A percentile compares a stretch with the other conserved stretches of the same genome.
These are phyloP conservation scores for Branchellion lobata DNA, from an alignment of 2,888 invertebrate species.

Conservation along the genomic window DNA sequence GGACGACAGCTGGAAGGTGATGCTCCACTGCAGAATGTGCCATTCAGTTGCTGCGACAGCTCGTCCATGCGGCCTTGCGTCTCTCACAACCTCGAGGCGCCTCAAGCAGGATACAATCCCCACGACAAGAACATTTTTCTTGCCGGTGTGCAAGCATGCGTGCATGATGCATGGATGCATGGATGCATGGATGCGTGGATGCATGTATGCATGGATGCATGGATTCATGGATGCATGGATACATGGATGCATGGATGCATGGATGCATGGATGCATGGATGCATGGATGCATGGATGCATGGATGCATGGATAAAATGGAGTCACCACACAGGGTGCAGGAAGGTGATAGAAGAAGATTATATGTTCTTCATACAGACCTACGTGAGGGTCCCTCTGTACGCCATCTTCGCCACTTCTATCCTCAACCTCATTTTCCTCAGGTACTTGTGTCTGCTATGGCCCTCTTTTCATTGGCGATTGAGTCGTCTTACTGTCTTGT, in stretches of 20 bases:
- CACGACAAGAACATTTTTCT: conserved; percentile 17
- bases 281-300: too few relatives aligned
- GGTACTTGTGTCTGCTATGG: not conserved
- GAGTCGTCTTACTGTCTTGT: too few relatives aligned
- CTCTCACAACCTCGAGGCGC: not conserved
- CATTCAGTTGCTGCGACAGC: conserved; percentile 47
- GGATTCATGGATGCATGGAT: not conserved
- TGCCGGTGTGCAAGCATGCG: not conserved
- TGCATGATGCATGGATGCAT: not conserved
- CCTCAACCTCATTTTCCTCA: not conserved
- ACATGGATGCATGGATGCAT: too few relatives aligned
- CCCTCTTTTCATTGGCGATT: not conserved
- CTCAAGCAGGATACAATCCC: not conserved
- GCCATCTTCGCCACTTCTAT: not conserved
- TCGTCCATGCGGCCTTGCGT: conserved; percentile 40
- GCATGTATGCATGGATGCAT: not conserved
- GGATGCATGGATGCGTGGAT: not conserved
- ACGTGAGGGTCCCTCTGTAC: not conserved
- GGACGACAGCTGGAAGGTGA: not conserved
- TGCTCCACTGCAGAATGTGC: conserved; percentile 24
- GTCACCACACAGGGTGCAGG: too few relatives aligned
- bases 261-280: too few relatives aligned
- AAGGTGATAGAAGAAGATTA: not conserved
- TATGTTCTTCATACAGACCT: not conserved
- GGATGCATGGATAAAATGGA: too few relatives aligned